These are phyloP conservation scores for Mycteria americana DNA, from an alignment of 2,797 vertebrate genomes.

Conservation along the genomic window DNA sequence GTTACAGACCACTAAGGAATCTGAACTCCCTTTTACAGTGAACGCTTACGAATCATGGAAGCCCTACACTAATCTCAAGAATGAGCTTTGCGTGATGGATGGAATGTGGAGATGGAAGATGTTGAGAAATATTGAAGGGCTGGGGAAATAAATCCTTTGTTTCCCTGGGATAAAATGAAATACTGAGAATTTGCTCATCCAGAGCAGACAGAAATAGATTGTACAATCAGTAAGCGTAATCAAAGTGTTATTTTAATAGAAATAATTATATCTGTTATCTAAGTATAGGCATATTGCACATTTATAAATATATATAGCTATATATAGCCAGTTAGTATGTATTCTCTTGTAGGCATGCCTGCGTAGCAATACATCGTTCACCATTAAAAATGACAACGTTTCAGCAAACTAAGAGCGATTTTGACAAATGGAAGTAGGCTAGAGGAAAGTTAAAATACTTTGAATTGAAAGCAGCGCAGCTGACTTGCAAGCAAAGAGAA, in stretches of 20 bases:
- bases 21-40: background rate
- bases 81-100: background rate
- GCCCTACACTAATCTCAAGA: background rate
- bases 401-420: background rate
- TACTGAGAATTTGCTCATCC: background rate
- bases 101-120: background rate
- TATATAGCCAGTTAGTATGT: background rate
- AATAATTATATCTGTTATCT: background rate
- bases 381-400: background rate
- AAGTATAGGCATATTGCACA: background rate
- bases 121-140: background rate
- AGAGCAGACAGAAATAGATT: background rate
- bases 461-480: background rate
- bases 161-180: background rate
- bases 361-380: background rate
- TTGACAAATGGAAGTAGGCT: background rate
- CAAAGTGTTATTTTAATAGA: background rate
- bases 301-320: background rate
- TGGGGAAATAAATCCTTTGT: background rate
- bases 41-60: background rate
- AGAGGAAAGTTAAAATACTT: background rate
- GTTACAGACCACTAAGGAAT: background rate
- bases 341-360: background rate
- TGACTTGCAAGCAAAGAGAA: background rate
- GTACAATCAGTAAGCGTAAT: background rate